These are phyloP conservation scores for Aleiodes sp. DNA, from an alignment of 1,140 invertebrate genomes.

Conservation along the genomic window DNA sequence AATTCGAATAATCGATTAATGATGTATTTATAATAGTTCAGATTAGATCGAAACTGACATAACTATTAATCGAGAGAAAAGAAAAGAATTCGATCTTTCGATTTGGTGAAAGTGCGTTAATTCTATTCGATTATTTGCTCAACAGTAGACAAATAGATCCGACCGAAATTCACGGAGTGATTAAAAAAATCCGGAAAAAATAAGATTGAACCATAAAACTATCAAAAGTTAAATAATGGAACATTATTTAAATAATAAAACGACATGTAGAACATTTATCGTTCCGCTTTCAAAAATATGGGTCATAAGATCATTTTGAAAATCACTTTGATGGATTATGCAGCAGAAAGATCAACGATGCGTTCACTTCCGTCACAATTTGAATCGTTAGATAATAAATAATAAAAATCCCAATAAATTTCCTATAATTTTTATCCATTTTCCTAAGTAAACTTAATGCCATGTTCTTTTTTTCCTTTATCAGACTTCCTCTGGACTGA, in stretches of 20 bases:
- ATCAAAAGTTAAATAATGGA: neutral
- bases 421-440: neutral
- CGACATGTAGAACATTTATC: neutral
- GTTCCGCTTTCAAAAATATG: conserved; percentile 2
- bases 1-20: too few species aligned
- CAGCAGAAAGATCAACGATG: neutral
- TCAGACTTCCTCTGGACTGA: neutral
- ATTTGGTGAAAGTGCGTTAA: too few species aligned
- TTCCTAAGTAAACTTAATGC: neutral
- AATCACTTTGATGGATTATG: too few species aligned
- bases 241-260: neutral
- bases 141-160: too few species aligned
- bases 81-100: too few species aligned
- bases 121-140: too few species aligned
- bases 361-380: neutral
- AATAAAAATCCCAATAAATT: conserved; percentile 6
- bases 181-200: neutral
- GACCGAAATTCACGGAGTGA: too few species aligned
- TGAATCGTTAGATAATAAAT: neutral
- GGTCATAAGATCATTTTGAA: neutral
- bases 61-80: too few species aligned
- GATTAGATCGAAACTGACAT: too few species aligned
- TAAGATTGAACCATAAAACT: neutral
- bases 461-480: neutral
- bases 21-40: too few species aligned